Percentiles rank a stretch among this genome's conserved stretches.
phyloP scores from a whole-genome alignment of 2,888 invertebrate species.

The Noctuana brunneofusca region DNA sequence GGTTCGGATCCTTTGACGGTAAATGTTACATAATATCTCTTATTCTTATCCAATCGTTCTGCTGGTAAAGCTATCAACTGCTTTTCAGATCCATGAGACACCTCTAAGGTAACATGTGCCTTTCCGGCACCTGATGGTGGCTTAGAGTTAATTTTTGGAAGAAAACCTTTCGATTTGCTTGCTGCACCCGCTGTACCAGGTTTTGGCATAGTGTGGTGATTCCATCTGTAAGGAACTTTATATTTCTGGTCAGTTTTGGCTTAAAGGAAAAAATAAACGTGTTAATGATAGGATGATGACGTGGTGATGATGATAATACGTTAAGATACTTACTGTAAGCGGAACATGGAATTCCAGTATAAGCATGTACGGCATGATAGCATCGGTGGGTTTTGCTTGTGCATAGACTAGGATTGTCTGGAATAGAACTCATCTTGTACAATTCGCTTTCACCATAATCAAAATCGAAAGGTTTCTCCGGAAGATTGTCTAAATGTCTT shows the following conservation, averaged over 20 bases:
- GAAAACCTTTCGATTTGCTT: conserved; percentile 81
- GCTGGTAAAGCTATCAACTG: conserved; percentile 94
- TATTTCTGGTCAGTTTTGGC: not conserved
- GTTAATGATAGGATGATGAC: no score
- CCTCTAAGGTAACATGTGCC: conserved; percentile 88
- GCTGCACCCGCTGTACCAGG: conserved; percentile 81
- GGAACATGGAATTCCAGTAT: conserved; percentile 93
- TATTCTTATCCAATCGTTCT: conserved; percentile 93
- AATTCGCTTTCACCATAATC: conserved; percentile 79
- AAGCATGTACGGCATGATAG: conserved; percentile 95
- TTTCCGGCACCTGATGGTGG: conserved; percentile 64
- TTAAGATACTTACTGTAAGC: conserved; percentile 88
- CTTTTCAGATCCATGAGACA: conserved; percentile 92
- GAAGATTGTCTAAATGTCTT: conserved; percentile 84
- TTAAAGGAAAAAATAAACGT: not conserved
- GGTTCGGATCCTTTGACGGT: conserved; percentile 94
- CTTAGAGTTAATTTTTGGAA: conserved; percentile 86
- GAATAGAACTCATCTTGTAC: conserved; percentile 85
- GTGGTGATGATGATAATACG: conserved; percentile 6
- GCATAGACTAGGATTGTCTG: conserved; percentile 90
- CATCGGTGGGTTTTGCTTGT: conserved; percentile 94
- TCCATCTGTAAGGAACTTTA: conserved; percentile 88
- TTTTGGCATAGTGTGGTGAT: conserved; percentile 91
- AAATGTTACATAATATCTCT: conserved; percentile 95
- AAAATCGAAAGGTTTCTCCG: conserved; percentile 79